These are phyloP conservation scores for Lepidotrigona ventralis DNA, from an alignment of 1,140 invertebrate species.

Conservation along the genomic window DNA sequence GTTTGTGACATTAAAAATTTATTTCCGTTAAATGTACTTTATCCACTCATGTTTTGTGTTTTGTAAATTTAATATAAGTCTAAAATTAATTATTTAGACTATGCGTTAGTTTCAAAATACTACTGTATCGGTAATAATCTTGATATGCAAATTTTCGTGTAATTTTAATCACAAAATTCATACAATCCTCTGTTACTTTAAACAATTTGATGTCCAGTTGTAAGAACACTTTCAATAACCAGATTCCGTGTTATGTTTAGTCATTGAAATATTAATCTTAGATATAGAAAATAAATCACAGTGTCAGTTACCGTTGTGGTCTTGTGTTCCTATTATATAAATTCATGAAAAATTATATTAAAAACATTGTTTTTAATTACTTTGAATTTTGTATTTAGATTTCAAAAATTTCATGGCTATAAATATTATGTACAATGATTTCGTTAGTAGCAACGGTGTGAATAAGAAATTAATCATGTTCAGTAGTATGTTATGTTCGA, in stretches of 20 bases:
- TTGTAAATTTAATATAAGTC: conserved; percentile 12
- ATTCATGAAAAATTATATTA: conserved; percentile 24
- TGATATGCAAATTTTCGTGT: conserved; percentile 21
- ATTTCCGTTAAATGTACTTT: conserved; percentile 27
- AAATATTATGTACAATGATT: conserved; percentile 19
- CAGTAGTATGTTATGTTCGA: conserved; percentile 35
- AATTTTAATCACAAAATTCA: conserved; percentile 42
- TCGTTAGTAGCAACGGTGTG: conserved; percentile 27
- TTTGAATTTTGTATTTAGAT: conserved; percentile 19
- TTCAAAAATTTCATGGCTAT: conserved; percentile 5
- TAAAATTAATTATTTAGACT: conserved; percentile 2
- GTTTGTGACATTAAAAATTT: conserved; percentile 29
- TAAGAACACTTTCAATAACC: conserved; percentile 36
- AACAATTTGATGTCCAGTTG: not conserved
- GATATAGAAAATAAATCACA: conserved; percentile 40
- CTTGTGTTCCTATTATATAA: conserved; percentile 36
- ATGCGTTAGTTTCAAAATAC: conserved; percentile 19
- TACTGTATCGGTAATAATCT: conserved; percentile 19
- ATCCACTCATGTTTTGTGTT: conserved; percentile 21
- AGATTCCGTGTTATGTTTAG: conserved; percentile 44
- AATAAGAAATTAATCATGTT: conserved; percentile 35
- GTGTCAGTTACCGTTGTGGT: conserved; percentile 48
- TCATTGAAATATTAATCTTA: conserved; percentile 23
- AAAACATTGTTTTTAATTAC: not conserved
- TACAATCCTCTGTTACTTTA: conserved; percentile 17